A percentile compares a stretch with the other conserved stretches of the same genome.
Conservation (phyloP, 2,113 vertebrate genomes). For the Ammodytes marinus region DNA sequence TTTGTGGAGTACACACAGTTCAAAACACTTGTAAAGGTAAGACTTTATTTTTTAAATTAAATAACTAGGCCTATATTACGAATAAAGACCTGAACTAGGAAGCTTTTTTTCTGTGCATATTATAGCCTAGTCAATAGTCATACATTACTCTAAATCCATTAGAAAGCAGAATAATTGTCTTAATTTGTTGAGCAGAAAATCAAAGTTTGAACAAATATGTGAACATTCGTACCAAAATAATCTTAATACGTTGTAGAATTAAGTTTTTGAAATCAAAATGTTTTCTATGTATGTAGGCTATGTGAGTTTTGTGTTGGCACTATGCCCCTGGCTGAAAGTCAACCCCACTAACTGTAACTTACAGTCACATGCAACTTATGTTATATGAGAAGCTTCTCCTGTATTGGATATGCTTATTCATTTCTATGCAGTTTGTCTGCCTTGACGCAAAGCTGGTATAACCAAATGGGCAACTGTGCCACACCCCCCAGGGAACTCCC, state of each 20-base stretch:
- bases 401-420: background rate
- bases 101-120: no score
- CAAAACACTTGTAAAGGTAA: slow-evolving; percentile 66
- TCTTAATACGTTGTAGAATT: background rate
- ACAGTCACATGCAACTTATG: background rate
- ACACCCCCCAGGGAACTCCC: background rate
- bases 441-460: background rate
- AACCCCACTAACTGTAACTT: slow-evolving; percentile 21
- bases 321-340: slow-evolving; percentile 17
- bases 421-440: background rate
- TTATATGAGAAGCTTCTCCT: background rate
- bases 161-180: background rate
- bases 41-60: slow-evolving; percentile 12
- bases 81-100: no score
- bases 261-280: background rate
- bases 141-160: background rate
- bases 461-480: background rate
- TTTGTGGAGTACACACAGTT: slow-evolving; percentile 56
- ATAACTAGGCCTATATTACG: no score
- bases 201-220: background rate
- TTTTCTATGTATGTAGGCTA: background rate
- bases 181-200: background rate
- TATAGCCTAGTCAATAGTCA: background rate
- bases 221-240: background rate
- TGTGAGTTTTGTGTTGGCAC: slow-evolving; percentile 9